Conservation (phyloP, 2,888 invertebrate genomes). For the Eilema caniola region DNA sequence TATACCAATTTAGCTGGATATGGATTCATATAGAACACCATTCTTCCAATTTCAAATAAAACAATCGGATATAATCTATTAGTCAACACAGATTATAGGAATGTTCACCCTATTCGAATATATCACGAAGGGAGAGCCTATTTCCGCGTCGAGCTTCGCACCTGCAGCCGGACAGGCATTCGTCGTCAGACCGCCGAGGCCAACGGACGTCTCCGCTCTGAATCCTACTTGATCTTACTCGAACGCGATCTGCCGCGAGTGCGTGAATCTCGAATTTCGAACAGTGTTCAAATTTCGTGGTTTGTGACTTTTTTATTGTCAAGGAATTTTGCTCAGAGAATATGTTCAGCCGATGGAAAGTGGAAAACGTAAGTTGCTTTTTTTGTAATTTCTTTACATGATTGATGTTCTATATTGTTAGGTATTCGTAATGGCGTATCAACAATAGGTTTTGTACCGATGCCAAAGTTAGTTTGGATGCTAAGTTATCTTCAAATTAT, state of each 20-base stretch:
- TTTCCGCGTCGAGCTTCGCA: slow-evolving; percentile 47
- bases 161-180: slow-evolving; percentile 64
- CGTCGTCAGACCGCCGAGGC: slow-evolving; percentile 64
- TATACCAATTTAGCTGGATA: background rate
- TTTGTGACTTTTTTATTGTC: slow-evolving; percentile 70
- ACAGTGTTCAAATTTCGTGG: slow-evolving; percentile 71
- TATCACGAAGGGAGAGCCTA: slow-evolving; percentile 45
- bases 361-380: slow-evolving; percentile 70
- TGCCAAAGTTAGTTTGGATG: background rate
- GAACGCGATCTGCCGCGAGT: slow-evolving; percentile 62
- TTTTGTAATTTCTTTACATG: slow-evolving; percentile 57
- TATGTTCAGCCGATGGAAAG: slow-evolving; percentile 62
- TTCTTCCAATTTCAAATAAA: background rate
- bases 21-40: background rate
- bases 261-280: slow-evolving; percentile 57
- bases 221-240: slow-evolving; percentile 22
- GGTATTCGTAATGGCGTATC: background rate
- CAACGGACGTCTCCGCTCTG: slow-evolving; percentile 55
- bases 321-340: slow-evolving; percentile 58
- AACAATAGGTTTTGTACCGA: background rate
- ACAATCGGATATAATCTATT: slow-evolving; percentile 14
- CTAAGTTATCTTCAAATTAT: background rate
- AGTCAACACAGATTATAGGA: slow-evolving; percentile 22
- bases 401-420: background rate
- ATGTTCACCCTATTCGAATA: slow-evolving; percentile 30